These are phyloP conservation scores for Anoplopoma fimbria DNA, from an alignment of 2,113 vertebrate genomes.

Conservation along the genomic window DNA sequence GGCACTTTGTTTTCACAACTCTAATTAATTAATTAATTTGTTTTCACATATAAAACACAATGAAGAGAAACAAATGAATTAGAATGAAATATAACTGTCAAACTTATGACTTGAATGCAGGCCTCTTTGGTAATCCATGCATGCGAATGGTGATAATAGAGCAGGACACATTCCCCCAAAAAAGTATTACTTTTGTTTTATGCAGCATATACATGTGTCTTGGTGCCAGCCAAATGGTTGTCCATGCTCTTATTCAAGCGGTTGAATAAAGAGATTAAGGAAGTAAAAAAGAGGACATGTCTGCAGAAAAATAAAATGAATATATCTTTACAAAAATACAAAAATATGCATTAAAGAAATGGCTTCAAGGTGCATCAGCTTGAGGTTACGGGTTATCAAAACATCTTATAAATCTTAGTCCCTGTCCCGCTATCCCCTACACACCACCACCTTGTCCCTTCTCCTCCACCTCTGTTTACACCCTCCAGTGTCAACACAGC, in stretches of 20 bases:
- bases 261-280: background rate
- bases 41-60: no score
- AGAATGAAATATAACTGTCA: background rate
- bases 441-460: constrained; percentile 46
- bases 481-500: constrained; percentile 72
- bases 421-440: constrained; percentile 17
- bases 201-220: background rate
- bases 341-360: background rate
- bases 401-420: background rate
- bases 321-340: no score
- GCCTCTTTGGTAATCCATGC: background rate
- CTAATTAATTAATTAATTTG: no score
- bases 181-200: background rate
- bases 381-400: background rate
- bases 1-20: background rate
- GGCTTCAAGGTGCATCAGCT: no score
- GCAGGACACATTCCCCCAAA: no score
- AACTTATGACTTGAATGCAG: background rate
- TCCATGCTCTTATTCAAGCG: background rate
- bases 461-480: constrained; percentile 66
- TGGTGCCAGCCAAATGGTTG: background rate
- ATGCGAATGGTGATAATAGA: background rate
- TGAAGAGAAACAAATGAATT: background rate
- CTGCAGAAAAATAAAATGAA: background rate
- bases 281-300: no score